Conservation (phyloP, 2,113 vertebrate genomes). For the Protomyctophum bolini region DNA sequence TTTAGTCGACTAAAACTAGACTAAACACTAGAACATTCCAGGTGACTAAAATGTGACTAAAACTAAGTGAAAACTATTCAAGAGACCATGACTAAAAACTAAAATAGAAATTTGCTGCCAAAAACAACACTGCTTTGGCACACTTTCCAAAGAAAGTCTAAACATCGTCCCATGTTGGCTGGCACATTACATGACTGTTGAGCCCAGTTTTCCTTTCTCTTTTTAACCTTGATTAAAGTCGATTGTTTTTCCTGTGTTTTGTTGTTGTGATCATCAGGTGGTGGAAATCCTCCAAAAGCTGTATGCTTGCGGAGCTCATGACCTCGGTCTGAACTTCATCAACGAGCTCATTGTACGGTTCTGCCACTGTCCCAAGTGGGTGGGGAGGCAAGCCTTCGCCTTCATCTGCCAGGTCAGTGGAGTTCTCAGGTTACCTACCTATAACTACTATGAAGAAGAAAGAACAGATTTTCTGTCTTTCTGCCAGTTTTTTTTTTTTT, state of each 20-base stretch:
- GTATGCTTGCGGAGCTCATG: slow-evolving; percentile 71
- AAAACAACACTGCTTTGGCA: too few species aligned
- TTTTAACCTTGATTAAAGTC: background rate
- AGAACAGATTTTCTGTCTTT: background rate
- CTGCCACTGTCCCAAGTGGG: slow-evolving; percentile 93
- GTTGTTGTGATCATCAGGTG: slow-evolving; percentile 79
- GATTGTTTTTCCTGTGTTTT: background rate
- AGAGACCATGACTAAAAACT: too few species aligned
- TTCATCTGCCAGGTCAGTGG: slow-evolving; percentile 94
- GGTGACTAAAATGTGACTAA: too few species aligned
- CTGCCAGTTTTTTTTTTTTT: too few species aligned
- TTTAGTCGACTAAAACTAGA: too few species aligned
- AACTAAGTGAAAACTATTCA: too few species aligned
- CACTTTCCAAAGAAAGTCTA: too few species aligned
- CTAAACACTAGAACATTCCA: too few species aligned
- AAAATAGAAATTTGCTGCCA: too few species aligned
- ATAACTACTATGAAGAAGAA: background rate
- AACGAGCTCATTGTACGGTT: slow-evolving; percentile 93
- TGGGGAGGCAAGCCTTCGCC: slow-evolving; percentile 93
- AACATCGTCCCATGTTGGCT: too few species aligned
- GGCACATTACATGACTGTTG: background rate
- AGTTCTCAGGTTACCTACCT: background rate
- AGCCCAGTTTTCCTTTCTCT: background rate
- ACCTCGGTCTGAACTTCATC: slow-evolving; percentile 85
- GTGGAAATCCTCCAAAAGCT: slow-evolving; percentile 93